Base-by-base conservation (phyloP, 2,888 invertebrate species). In the Acronicta leporina region DNA sequence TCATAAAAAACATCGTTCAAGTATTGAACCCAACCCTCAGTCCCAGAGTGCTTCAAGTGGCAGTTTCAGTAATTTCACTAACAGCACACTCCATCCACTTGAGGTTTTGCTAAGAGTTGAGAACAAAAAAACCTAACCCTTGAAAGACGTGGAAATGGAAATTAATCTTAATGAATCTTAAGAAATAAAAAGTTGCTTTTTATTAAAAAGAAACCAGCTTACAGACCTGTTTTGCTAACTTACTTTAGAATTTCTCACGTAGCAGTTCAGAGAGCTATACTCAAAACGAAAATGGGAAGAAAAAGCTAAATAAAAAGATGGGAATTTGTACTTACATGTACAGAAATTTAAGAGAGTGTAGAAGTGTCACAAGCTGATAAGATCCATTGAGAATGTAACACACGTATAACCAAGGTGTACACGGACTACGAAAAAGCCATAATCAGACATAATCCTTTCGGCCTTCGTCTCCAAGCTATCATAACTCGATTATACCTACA, bases 1-100 rank as follows among this genome's bases (percentile, higher is more conserved):
- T 55, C 47, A 63, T 66, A 68, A 75, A 65, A 63, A 67, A 75
- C 68, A 68, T 64, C 62, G 63, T 53, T 65, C 61, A 66, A 81
- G 73, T 62, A 72, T 73, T 73, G 75, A 66, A 63, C 64, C 69
- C 72, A 44, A 68, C 64, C 64, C 67, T 73, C 78, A 81, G 66
- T 70, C 68, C 67, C 73, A 79, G 81, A 82, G 81, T 80, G 77
- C 71, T 79, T 68, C 83, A 83, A 87, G 87, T 81, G 85, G 81
- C 74, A 76, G 77, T 81, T 83, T 80, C 72, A 79, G 81, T 79
- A 81, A 82, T 85, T 82, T 75, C 73, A 69, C 77, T 67, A 71
- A 77, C 76, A 70, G 77, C 73, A 71, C 77, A 50, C 75, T 75
- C 63, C 50, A 68, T 62, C 47, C 70, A 77, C 73, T 78, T 61